Percentiles rank a stretch among this genome's conserved stretches.
Evolutionary conservation across 2,888 invertebrate genomes (phyloP).

Genomic region (Drosophila subsilvestris): DNA sequence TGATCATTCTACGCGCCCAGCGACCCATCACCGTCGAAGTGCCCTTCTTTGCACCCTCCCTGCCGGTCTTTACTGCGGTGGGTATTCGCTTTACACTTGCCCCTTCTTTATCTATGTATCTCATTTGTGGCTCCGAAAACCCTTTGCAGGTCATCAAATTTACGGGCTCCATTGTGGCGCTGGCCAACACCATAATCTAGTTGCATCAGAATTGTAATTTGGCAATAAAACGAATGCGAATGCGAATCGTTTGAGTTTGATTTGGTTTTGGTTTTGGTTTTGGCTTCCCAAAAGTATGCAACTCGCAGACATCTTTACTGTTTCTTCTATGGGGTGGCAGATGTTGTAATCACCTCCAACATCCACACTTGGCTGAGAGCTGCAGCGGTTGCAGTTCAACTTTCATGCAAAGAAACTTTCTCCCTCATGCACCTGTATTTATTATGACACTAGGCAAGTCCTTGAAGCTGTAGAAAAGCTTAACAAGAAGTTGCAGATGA

Average conservation of each 20-base stretch:
- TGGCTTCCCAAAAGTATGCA: constrained; percentile 40
- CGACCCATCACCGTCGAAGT: constrained; percentile 57
- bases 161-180: constrained; percentile 72
- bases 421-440: neutral
- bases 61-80: constrained; percentile 56
- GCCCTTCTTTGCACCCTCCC: constrained; percentile 61
- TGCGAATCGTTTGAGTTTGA: neutral
- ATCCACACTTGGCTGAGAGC: neutral
- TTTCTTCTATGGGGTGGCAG: neutral
- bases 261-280: neutral
- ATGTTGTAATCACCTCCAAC: neutral
- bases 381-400: neutral
- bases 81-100: neutral
- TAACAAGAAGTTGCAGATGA: too few relatives aligned
- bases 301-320: neutral
- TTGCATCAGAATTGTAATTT: neutral
- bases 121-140: neutral
- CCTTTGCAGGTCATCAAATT: constrained; percentile 64
- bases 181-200: constrained; percentile 69
- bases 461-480: too few relatives aligned
- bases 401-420: neutral
- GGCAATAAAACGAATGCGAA: neutral
- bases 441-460: neutral
- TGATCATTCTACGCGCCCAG: constrained; percentile 62
- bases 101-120: neutral